Evolutionary conservation across 2,888 invertebrate genomes (phyloP).

Genomic region (Deilephila elpenor): DNA sequence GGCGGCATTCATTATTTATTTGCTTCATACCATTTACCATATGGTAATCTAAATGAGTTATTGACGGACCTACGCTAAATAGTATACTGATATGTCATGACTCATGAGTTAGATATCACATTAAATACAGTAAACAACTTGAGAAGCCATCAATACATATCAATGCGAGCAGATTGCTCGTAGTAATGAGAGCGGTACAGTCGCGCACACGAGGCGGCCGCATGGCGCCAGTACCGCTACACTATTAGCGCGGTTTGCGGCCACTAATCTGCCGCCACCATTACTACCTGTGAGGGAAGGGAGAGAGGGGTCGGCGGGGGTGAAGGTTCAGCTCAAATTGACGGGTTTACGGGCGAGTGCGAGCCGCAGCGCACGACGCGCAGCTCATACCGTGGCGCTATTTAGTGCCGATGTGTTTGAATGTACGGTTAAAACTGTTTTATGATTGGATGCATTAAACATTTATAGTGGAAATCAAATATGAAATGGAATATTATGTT

Average conservation of each 20-base stretch:
- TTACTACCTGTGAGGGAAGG: neutral
- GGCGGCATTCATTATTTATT: too few species aligned
- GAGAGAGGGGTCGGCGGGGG: neutral
- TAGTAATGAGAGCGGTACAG: conserved; percentile 4
- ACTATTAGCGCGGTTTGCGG: conserved; percentile 14
- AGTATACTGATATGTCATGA: too few species aligned
- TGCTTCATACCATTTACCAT: too few species aligned
- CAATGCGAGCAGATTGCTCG: neutral
- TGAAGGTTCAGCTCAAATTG: conserved; percentile 16
- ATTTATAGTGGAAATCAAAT: too few species aligned
- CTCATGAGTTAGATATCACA: neutral
- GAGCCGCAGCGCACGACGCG: neutral
- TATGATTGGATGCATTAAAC: too few species aligned
- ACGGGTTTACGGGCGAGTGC: conserved; percentile 2
- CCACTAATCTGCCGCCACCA: conserved; percentile 4
- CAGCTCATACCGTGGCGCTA: neutral
- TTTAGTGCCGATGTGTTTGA: neutral
- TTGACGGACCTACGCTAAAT: neutral
- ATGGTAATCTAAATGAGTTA: neutral
- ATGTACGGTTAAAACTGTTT: too few species aligned
- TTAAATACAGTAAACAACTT: neutral
- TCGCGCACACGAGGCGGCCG: neutral
- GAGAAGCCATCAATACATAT: conserved; percentile 2
- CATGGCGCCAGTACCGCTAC: neutral
- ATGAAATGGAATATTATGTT: too few species aligned